A percentile compares a stretch with the other conserved stretches of the same genome.
Conservation (phyloP, 2,888 invertebrate species). For the Leptinotarsa tumamoca region DNA sequence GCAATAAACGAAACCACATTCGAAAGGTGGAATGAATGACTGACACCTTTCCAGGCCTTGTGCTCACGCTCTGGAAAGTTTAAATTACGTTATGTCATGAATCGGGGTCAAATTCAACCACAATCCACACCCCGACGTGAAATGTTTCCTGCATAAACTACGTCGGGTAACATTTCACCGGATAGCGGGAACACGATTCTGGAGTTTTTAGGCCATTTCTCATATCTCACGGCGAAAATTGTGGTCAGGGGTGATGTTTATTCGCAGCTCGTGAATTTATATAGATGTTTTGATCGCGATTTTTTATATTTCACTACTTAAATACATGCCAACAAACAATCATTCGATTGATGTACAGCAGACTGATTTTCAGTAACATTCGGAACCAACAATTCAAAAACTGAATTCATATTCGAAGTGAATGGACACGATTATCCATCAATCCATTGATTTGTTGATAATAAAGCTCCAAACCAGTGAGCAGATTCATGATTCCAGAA, state of each 20-base stretch:
- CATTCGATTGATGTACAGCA: too few relatives aligned
- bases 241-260: neutral
- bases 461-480: too few relatives aligned
- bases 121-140: neutral
- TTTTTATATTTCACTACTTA: neutral
- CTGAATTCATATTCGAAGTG: too few relatives aligned
- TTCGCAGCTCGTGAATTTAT: conserved; percentile 1
- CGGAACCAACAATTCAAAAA: too few relatives aligned
- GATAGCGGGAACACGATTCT: neutral
- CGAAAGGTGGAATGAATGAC: neutral
- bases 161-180: neutral
- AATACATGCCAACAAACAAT: too few relatives aligned
- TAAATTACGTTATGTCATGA: conserved; percentile 6
- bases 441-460: too few relatives aligned
- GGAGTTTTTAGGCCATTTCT: neutral
- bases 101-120: conserved; percentile 4
- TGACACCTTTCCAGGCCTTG: neutral
- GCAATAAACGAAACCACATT: neutral
- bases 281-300: neutral
- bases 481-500: too few relatives aligned
- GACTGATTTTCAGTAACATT: too few relatives aligned
- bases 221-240: neutral
- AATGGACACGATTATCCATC: too few relatives aligned
- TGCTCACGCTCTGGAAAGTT: conserved; percentile 9
- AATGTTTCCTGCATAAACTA: conserved; percentile 13